Base-by-base conservation (phyloP, 1,140 invertebrate species). In the Anastrepha ludens region DNA sequence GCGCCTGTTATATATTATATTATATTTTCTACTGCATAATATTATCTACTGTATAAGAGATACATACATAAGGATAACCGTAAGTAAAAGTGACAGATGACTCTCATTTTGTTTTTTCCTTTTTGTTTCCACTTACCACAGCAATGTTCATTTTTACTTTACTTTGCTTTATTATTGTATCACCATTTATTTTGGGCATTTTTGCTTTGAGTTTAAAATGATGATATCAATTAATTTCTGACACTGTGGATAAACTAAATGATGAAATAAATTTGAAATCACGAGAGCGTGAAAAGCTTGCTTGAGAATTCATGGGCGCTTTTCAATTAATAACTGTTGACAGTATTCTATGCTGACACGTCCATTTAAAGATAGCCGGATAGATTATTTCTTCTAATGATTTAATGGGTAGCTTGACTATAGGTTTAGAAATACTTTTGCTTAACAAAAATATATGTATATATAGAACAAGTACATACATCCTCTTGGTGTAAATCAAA, bases 201-300 rank as follows among this genome's bases (percentile, higher is more conserved):
- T 74, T 8, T n/a, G 15, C 44, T 17, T 13, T 74, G 67, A 74
- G 17, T 17, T 74, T n/a, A 74, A 74, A 74, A 17, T 74, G 67
- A 74, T 74, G 39, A 74, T 74, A 74, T 74, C 67, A 74, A 74
- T 74, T 74, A 74, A 74, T 47, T 74, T 41, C 0, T 7, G 11
- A 74, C 13, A 41, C 44, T 74, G 9, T 44, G 41, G 67, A 4
- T 9, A 13, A 44, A 74, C 44, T 74, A 67, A 67, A 67, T 67
- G 29, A 7, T 39, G 64, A 67, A 67, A 55, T 55, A 55, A 55
- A 55, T 55, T 11, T 55, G 6, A 1, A 8, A 55, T 55, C 50
- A 11, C 11, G 50, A 55, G 29, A 29, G 29, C 1, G 29, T 29
- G 29, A 29, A 29, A 29, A 29, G 29, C 29, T 29, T 29, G 29